Evolutionary conservation across 2,797 vertebrate genomes (phyloP).

Genomic region (Girardinus metallicus): DNA sequence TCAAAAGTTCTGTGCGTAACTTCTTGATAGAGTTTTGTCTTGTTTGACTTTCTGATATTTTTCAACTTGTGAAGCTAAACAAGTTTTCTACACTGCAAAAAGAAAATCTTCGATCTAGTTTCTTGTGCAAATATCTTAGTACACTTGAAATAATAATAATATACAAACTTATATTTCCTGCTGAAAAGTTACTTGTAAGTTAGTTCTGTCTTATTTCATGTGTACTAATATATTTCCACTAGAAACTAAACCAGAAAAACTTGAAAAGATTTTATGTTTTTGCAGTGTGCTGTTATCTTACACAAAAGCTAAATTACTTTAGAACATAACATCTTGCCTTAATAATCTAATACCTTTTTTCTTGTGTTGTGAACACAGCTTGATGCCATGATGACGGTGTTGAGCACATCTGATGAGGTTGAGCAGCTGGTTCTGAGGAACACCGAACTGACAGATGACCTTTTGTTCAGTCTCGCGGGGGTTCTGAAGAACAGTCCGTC

Average conservation of each 20-base stretch:
- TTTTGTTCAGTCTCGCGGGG: conserved; percentile 71
- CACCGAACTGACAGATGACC: conserved; percentile 83
- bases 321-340: neutral
- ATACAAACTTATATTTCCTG: too few species aligned
- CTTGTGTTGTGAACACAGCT: conserved; percentile 66
- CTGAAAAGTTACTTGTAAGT: too few species aligned
- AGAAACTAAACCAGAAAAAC: too few species aligned
- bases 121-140: too few species aligned
- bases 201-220: too few species aligned
- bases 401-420: conserved; percentile 80
- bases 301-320: conserved; percentile 1
- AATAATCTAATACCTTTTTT: neutral
- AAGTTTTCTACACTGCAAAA: neutral
- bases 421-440: conserved; percentile 86
- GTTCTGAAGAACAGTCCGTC: conserved; percentile 80
- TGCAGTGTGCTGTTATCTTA: neutral
- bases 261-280: too few species aligned
- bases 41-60: conserved; percentile 16
- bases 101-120: too few species aligned
- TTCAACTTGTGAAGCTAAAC: neutral
- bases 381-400: conserved; percentile 77
- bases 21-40: neutral
- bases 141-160: too few species aligned
- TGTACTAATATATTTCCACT: too few species aligned
- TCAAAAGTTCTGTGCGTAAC: neutral